Evolutionary conservation across 1,140 invertebrate genomes (phyloP), one percentile per base, ranked within the genome.

Genomic region (Zaprionus nigranus): DNA sequence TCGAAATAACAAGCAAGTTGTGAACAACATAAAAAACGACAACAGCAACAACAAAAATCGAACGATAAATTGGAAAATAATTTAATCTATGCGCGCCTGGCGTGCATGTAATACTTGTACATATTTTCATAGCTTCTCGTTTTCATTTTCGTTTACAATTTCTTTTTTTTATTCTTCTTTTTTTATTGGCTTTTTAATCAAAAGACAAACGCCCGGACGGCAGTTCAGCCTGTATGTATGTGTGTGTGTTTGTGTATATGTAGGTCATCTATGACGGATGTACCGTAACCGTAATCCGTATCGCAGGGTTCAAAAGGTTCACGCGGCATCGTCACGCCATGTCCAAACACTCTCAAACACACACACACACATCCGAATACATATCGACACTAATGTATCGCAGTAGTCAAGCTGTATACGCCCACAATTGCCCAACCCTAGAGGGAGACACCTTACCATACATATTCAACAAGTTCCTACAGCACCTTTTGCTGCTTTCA

Each of bases 151-250:
- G 15, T 57, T 53, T 53, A 3, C n/a, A 53, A 34, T 34, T 38
- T 60, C 28, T 65, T 66, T 28, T 24, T 28, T 46, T 63, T 28
- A 49, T 56, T 67, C 56, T 34, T 24, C n/a, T 77, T 24, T 77
- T 82, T 78, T 74, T 82, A 78, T 82, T 82, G 79, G 69, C 62
- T 79, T 79, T 79, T 82, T 83, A 83, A 82, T 82, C 81, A 76
- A 82, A 79, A 83, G 78, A n/a, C n/a, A n/a, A n/a, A n/a, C n/a
- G n/a, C n/a, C n/a, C n/a, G n/a, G n/a, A n/a, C n/a, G n/a, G n/a
- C 40, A 20, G 20, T 17, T 49, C 20, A 49, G 40, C 57, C 4
- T 68, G 63, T 81, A 58, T 51, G 0, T 68, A 6, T 49, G 56
- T 59, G 56, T 34, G 20, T 60, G 24, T 54, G n/a, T 69, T 43